These are phyloP conservation scores for Tichodroma muraria DNA, from an alignment of 2,113 vertebrate species.

Conservation along the genomic window DNA sequence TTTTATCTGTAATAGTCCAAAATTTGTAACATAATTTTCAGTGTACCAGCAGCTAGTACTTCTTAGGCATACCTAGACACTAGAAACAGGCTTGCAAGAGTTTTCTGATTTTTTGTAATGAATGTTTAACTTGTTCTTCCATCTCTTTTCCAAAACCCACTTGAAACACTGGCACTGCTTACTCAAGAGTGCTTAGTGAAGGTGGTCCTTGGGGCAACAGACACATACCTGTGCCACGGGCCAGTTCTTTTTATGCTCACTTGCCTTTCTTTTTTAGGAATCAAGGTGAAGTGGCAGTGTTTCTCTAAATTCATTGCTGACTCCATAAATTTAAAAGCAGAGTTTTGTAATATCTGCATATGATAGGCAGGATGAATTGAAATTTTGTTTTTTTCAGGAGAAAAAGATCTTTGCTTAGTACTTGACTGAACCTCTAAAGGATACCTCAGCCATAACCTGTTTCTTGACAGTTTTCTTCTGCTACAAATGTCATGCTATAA, in stretches of 20 bases:
- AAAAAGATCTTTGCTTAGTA: background rate
- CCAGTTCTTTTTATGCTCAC: background rate
- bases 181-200: background rate
- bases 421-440: background rate
- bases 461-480: background rate
- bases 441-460: background rate
- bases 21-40: background rate
- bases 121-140: background rate
- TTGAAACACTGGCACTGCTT: background rate
- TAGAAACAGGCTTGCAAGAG: background rate
- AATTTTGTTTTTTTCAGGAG: background rate
- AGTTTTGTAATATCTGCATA: background rate
- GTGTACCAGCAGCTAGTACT: background rate
- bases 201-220: background rate
- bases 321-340: background rate
- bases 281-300: background rate
- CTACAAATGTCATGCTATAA: background rate
- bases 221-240: background rate
- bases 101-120: background rate
- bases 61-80: background rate
- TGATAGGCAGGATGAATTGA: background rate
- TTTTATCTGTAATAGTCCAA: background rate
- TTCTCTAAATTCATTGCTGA: background rate
- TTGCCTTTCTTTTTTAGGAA: background rate
- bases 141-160: background rate